Base-by-base conservation (phyloP, 2,113 vertebrate genomes). In the Corythaeola cristata region DNA sequence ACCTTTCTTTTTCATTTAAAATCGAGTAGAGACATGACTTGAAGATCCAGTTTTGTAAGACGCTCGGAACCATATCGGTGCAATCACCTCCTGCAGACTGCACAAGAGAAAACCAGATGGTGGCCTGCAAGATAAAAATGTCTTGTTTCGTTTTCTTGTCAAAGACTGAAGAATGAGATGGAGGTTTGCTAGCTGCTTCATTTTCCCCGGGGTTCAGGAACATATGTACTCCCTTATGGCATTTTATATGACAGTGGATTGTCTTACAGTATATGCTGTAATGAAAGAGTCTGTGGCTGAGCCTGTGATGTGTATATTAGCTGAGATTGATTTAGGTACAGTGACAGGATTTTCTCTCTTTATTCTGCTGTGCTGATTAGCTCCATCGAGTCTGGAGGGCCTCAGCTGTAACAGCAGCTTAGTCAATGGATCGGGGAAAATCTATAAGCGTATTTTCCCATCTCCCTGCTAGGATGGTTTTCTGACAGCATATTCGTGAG, bases 1-100 rank as follows among this genome's bases (percentile, higher is more conserved):
- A 69, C 45, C 27, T 78, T 89, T 91, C 73, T 92, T 92, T 95
- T 76, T 87, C 47, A 79, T 96, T 91, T 94, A 66, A 92, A 91
- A 82, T 96, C 30, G 0, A 92, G 81, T 82, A 92, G 28, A 88
- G 89, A 79, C 94, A 95, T 0, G 55, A 97, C 89, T 89, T 88
- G 91, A 96, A 96, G 90, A 97, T 97, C 96, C 89, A 97, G 93
- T 95, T 95, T 89, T 96, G 89, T 95, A 66, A 89, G 84, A 62
- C 59, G 41, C 81, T 95, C 58, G 9, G 95, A 95, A 95, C 90
- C 92, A 17, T 28, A 37, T 37, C 6, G 5, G 6, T 13, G 2
- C 1, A 19, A 92, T 91, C 49, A 7, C n/a, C 37, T 91, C 15
- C 19, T 76, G 72, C 8, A 9, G 69, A 85, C 63, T 59, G 79